These are phyloP conservation scores for Tachina fera DNA, from an alignment of 2,888 invertebrate species.

Conservation along the genomic window DNA sequence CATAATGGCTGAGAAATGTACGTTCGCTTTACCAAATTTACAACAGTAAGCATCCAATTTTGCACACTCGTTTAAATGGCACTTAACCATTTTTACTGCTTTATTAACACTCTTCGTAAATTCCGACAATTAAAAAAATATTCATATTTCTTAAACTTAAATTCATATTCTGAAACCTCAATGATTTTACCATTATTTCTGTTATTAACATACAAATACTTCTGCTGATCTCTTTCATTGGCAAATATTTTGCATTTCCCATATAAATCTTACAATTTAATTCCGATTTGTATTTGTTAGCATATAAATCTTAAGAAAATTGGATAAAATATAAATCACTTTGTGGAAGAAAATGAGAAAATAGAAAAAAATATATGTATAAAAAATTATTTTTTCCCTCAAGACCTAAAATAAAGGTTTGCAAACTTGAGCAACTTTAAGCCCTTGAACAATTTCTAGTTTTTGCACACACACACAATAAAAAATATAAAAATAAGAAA, in stretches of 20 bases:
- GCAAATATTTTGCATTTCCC: neutral
- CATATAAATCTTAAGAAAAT: slow-evolving; percentile 68
- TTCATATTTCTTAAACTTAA: neutral
- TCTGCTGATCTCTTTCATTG: neutral
- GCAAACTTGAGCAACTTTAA: slow-evolving; percentile 37
- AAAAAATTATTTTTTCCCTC: neutral
- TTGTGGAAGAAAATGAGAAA: slow-evolving; percentile 8
- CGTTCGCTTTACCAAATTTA: too few species aligned
- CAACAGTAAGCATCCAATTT: too few species aligned
- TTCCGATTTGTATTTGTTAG: slow-evolving; percentile 45
- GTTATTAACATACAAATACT: neutral
- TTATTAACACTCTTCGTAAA: neutral
- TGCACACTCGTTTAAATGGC: neutral
- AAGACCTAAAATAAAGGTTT: slow-evolving; percentile 2
- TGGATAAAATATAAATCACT: slow-evolving; percentile 55
- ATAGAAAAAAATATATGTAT: slow-evolving; percentile 4
- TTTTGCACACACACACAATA: neutral
- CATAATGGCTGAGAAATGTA: too few species aligned
- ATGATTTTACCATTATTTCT: neutral
- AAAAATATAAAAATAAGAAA: neutral
- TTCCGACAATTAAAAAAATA: neutral
- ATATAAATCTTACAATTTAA: slow-evolving; percentile 58
- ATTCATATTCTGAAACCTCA: neutral
- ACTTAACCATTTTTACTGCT: neutral
- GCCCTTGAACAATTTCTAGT: slow-evolving; percentile 16